Percentiles rank a stretch among this genome's conserved stretches.
Evolutionary conservation across 2,888 invertebrate species (phyloP).

Genomic region (Xanthostigma xanthostigma): DNA sequence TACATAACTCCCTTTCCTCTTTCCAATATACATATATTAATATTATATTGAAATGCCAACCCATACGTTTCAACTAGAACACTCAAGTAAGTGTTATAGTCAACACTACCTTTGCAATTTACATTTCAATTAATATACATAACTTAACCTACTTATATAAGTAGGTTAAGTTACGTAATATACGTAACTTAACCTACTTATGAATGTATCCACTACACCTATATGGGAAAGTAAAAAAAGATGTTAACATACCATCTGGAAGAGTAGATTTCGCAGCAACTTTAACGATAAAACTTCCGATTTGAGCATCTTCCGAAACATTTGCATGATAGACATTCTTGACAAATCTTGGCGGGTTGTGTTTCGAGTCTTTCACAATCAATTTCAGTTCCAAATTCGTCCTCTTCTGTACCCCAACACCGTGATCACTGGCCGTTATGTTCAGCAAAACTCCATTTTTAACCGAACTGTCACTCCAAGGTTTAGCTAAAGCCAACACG

Average conservation of each 20-base stretch:
- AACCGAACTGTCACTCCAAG: slow-evolving; percentile 31
- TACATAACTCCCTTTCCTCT: no score
- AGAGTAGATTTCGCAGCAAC: slow-evolving; percentile 57
- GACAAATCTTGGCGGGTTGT: slow-evolving; percentile 69
- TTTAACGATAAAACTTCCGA: slow-evolving; percentile 66
- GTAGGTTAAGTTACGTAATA: no score
- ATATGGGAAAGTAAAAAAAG: no score
- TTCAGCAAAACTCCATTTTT: slow-evolving; percentile 35
- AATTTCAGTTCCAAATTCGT: slow-evolving; percentile 50
- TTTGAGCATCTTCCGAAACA: slow-evolving; percentile 58
- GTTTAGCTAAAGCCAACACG: slow-evolving; percentile 53
- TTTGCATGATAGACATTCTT: slow-evolving; percentile 60
- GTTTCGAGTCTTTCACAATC: slow-evolving; percentile 53
- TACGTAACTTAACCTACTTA: no score
- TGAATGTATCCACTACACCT: no score
- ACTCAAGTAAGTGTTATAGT: no score
- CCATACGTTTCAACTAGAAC: no score
- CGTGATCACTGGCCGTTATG: slow-evolving; percentile 79
- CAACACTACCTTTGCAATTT: no score
- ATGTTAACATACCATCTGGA: slow-evolving; percentile 42
- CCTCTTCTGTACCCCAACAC: slow-evolving; percentile 53
- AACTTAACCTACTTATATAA: no score
- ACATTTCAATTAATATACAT: no score
- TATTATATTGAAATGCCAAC: no score
- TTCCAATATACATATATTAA: no score